Base-by-base conservation (phyloP, 2,797 vertebrate species). In the Dryobates pubescens region DNA sequence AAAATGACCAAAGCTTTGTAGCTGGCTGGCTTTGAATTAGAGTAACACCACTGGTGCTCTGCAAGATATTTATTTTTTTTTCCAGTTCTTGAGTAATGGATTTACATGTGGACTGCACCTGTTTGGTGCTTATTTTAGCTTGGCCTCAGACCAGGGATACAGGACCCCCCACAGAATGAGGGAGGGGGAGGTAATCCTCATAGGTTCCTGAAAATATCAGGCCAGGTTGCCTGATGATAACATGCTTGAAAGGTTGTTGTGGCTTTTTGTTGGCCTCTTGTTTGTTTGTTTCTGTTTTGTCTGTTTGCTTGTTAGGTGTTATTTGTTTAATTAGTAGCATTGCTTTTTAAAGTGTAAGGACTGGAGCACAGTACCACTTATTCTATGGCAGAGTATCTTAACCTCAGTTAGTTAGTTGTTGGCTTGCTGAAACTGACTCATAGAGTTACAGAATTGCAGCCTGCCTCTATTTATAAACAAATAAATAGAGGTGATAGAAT, bases 71-170 rank as follows among this genome's bases (percentile, higher is more conserved):
- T 38, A 38, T 82, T 53, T 27, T 36, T 27, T 49, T 30, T n/a
- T 32, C 57, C 36, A 29, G 18, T 57, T 76, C 45, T 54, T 76
- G 53, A 38, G 19, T 83, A 69, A 47, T 53, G 32, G 56, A 45
- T 91, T 77, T 89, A 88, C 86, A 85, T 57, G 54, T 88, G 89
- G 54, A 47, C 81, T 88, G 77, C 86, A 92, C 59, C 65, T 94
- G 76, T 72, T 82, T 54, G 56, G 10, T 88, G 49, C 36, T 73
- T 93, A 23, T 56, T 96, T 90, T 78, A 63, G 45, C 65, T 64
- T 91, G 67, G 41, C 17, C 32, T 95, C 47, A 59, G 13, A 67
- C 17, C 3, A 7, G 0, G 6, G 38, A n/a, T 94, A 20, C 4
- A 17, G 7, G 26, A 89, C 26, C 30, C 30, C 30, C 3, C 23